These are phyloP conservation scores for Platichthys stellatus DNA, from an alignment of 2,113 vertebrate genomes.

Conservation along the genomic window DNA sequence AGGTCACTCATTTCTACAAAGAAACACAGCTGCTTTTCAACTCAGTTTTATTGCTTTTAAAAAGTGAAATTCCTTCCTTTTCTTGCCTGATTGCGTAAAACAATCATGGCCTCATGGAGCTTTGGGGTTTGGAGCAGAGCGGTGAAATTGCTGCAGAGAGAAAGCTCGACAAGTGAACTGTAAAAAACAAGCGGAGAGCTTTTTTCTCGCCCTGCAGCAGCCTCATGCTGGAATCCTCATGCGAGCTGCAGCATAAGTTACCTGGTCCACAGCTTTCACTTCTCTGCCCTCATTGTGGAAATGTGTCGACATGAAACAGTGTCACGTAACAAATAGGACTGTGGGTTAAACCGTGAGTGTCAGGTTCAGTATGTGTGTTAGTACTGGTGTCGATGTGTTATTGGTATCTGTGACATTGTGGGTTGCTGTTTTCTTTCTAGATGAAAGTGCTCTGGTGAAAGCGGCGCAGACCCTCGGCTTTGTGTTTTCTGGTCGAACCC, in stretches of 20 bases:
- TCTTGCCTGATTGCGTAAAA: constrained; percentile 49
- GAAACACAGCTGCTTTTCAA: constrained; percentile 3
- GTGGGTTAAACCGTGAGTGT: not conserved
- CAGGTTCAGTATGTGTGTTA: not conserved
- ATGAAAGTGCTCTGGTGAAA: constrained; percentile 96
- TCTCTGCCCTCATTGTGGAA: constrained; percentile 14
- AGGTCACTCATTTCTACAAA: not conserved
- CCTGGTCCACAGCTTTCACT: constrained; percentile 35
- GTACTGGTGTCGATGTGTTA: not conserved
- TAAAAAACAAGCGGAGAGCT: constrained; percentile 58
- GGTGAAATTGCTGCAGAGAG: constrained; percentile 10
- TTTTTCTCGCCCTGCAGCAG: constrained; percentile 58
- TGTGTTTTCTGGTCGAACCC: constrained; percentile 95
- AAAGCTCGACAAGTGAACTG: constrained; percentile 60
- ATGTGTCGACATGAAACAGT: constrained; percentile 19
- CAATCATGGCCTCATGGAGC: constrained; percentile 34
- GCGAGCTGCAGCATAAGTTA: constrained; percentile 34
- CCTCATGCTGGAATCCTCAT: constrained; percentile 37
- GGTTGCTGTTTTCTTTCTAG: constrained; percentile 72
- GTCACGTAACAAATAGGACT: constrained; percentile 15
- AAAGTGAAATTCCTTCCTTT: constrained; percentile 15
- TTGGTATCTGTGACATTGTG: constrained; percentile 15
- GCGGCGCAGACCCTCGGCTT: constrained; percentile 91
- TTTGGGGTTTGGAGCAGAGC: constrained; percentile 39
- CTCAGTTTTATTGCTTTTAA: constrained; percentile 16